Evolutionary conservation across 2,113 vertebrate species (phyloP), one percentile per base, ranked within the genome.

Genomic region (Tamias sibiricus): DNA sequence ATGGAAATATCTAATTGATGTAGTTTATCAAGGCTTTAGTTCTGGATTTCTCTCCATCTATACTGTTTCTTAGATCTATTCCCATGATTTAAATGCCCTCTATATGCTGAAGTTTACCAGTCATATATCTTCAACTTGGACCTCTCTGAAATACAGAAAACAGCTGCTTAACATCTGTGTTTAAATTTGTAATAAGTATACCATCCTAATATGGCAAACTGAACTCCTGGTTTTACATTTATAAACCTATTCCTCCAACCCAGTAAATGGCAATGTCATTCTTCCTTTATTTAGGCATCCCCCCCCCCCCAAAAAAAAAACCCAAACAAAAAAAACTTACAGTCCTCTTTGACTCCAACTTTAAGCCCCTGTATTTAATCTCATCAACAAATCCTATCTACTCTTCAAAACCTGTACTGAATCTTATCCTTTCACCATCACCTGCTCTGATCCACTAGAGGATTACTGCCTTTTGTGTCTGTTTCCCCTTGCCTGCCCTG

Each of bases 161-260:
- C 2, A 94, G 57, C 32, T 83, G 44, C 24, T 26, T 74, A 74
- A 35, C 35, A 40, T 81, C 44, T 85, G 35, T 93, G 32, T 95
- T 87, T 94, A 94, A 76, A 86, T 89, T 86, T 89, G 49, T 54
- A 77, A 40, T 92, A 68, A 8, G 22, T 72, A 59, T 87, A 8
- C 35, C 69, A 62, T 91, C 26, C 85, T 86, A 81, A 82, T 49
- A 44, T 91, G 74, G 16, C 37, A 68, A 32, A 77, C 26, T 80
- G 42, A 92, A 94, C 28, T 94, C 49, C 32, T n/a, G 9, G 17
- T 82, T 91, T 92, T 88, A 26, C 10, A 8, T 75, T 84, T 59
- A 44, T 62, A 62, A 77, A 82, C 94, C 26, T 68, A 0, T 77
- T 96, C 30, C 22, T 92, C 28, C 66, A 69, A 19, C 59, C 40